Evolutionary conservation across 2,888 invertebrate genomes (phyloP), one percentile per base, ranked within the genome.

Genomic region (Drosophila yooni): DNA sequence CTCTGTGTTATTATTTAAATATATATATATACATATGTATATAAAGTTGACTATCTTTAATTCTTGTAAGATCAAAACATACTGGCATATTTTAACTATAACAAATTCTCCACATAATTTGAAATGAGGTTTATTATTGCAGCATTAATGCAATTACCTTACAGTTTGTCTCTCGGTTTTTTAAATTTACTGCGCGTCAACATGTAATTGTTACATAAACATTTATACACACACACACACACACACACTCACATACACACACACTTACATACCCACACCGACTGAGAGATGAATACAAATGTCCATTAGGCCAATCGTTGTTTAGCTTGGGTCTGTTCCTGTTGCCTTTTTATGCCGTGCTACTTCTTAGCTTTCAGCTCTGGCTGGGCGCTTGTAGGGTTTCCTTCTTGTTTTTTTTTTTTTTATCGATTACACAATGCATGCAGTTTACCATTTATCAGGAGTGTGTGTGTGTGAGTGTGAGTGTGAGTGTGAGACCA

Each of bases 361-460:
- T 36, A 54, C 25, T 63, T 36, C n/a, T 58, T 58, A 48, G 25
- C 43, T 40, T 53, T 25, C n/a, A 15, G 15, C 27, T 15, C 21
- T 29, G 18, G 7, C 38, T 60, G 27, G 25, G 25, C 31, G 33
- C 50, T 25, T 6, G 33, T 33, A 36, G 53, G 21, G 69, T 67
- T 57, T 53, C 56, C 62, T 31, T n/a, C 11, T 13, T 13, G 13
- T 25, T 53, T 65, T 53, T 75, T 53, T 65, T 53, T 75, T 21
- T 74, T 76, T 85, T 88, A 87, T 87, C 87, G 87, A 87, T 87
- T 87, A 89, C 83, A 87, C 87, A 87, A 87, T 88, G 88, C 82
- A 85, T 88, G 90, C 88, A 89, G 79, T 74, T 88, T 71, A 79
- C 79, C 79, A 79, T 89, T 85, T 89, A 85, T 85, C 88, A 88